Evolutionary conservation across 2,113 vertebrate species (phyloP).

Genomic region (Hucho hucho): DNA sequence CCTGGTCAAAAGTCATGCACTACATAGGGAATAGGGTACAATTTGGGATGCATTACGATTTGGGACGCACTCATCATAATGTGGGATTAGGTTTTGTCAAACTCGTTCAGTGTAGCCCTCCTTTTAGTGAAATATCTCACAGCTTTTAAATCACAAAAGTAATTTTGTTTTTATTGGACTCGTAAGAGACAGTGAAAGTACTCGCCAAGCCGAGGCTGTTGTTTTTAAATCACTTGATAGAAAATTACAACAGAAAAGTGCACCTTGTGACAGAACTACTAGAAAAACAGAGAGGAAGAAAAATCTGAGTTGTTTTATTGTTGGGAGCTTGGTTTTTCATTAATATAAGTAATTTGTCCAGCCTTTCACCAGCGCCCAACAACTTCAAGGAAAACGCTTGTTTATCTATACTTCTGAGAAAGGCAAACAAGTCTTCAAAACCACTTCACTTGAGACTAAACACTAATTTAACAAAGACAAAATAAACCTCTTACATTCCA

Average conservation of each 20-base stretch:
- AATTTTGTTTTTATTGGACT: slow-evolving; percentile 36
- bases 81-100: slow-evolving; percentile 21
- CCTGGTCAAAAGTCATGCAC: too few species aligned
- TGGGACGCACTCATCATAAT: not conserved
- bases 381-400: not conserved
- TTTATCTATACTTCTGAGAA: slow-evolving; percentile 9
- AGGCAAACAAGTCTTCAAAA: too few species aligned
- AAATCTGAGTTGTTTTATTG: slow-evolving; percentile 21
- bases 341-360: not conserved
- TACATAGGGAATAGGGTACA: too few species aligned
- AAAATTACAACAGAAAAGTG: slow-evolving; percentile 23
- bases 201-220: slow-evolving; percentile 20
- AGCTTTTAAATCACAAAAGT: slow-evolving; percentile 11
- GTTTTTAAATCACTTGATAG: slow-evolving; percentile 28
- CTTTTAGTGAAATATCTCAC: slow-evolving; percentile 14
- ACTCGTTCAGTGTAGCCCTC: slow-evolving; percentile 7
- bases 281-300: slow-evolving; percentile 9
- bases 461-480: not conserved
- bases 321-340: not conserved
- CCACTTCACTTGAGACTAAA: too few species aligned
- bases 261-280: slow-evolving; percentile 1
- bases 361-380: not conserved
- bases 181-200: slow-evolving; percentile 10
- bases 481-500: not conserved
- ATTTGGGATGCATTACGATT: too few species aligned